Percentiles rank a stretch among this genome's conserved stretches.
These are phyloP conservation scores for Dromococcyx pavoninus DNA, from an alignment of 2,797 vertebrate genomes.

Conservation along the genomic window DNA sequence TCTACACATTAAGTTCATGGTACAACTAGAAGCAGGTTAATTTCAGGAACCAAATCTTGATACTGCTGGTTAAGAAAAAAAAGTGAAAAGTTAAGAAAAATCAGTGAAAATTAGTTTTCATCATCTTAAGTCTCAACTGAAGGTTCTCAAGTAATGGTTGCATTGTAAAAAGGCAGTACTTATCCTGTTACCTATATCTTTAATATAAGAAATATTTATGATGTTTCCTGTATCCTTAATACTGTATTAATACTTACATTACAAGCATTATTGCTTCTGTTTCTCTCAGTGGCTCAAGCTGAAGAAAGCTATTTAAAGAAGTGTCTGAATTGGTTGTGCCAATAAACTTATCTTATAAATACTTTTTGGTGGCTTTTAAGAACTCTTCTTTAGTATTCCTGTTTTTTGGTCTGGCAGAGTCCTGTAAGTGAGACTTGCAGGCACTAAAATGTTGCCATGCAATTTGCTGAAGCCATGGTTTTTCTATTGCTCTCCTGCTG, in stretches of 20 bases:
- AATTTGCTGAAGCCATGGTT: conserved; percentile 7
- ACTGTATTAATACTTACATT: neutral
- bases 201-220: neutral
- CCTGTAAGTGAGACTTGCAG: neutral
- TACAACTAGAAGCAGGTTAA: neutral
- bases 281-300: neutral
- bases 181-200: neutral
- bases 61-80: neutral
- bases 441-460: neutral
- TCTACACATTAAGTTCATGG: neutral
- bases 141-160: neutral
- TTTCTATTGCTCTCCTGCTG: conserved; percentile 24
- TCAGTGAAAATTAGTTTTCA: neutral
- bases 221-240: neutral
- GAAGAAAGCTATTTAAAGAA: neutral
- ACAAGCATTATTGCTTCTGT: neutral
- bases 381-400: neutral
- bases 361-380: neutral
- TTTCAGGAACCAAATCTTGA: neutral
- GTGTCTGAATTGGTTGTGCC: neutral
- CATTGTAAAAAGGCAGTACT: neutral
- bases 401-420: neutral
- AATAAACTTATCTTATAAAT: neutral
- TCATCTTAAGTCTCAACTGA: neutral
- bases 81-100: too few species aligned